A percentile compares a stretch with the other conserved stretches of the same genome.
These are phyloP conservation scores for Caenorhabditis imperialis DNA, from an alignment of 2,888 invertebrate species.

Conservation along the genomic window DNA sequence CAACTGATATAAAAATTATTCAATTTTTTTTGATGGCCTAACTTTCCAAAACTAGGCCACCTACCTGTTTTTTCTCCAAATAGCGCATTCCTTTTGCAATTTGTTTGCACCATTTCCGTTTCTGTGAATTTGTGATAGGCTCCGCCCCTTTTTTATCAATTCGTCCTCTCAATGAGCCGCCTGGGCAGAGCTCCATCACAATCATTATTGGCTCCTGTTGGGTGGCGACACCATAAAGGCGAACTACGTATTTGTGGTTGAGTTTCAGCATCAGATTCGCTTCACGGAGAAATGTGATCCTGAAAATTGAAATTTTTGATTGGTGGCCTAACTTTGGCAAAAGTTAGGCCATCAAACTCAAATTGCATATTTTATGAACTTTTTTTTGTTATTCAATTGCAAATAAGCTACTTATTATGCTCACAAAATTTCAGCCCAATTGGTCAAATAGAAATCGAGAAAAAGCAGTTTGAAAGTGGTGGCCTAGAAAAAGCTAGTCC, in stretches of 20 bases:
- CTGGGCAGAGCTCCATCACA: slow-evolving; percentile 67
- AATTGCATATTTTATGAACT: no score
- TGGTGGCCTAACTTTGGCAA: no score
- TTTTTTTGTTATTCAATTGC: no score
- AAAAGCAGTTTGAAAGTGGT: no score
- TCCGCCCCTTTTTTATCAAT: slow-evolving; percentile 25
- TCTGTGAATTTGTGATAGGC: slow-evolving; percentile 2
- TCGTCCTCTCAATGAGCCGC: slow-evolving; percentile 55
- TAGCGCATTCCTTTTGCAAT: slow-evolving; percentile 67
- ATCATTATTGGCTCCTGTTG: slow-evolving; percentile 71
- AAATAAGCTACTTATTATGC: no score
- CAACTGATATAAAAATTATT: no score
- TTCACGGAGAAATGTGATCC: slow-evolving; percentile 67
- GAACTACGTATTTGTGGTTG: slow-evolving; percentile 64
- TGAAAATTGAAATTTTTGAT: no score
- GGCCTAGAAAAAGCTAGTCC: no score
- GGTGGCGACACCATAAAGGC: slow-evolving; percentile 66
- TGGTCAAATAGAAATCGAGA: no score
- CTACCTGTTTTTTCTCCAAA: slow-evolving; percentile 60
- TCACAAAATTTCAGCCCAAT: no score
- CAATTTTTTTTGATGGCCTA: no score
- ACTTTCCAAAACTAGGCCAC: background rate
- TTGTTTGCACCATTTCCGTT: slow-evolving; percentile 54
- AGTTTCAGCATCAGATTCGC: slow-evolving; percentile 70
- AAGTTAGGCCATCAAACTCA: no score